phyloP scores from a whole-genome alignment of 2,113 vertebrate species.

The Phalacrocorax brasilianus region DNA sequence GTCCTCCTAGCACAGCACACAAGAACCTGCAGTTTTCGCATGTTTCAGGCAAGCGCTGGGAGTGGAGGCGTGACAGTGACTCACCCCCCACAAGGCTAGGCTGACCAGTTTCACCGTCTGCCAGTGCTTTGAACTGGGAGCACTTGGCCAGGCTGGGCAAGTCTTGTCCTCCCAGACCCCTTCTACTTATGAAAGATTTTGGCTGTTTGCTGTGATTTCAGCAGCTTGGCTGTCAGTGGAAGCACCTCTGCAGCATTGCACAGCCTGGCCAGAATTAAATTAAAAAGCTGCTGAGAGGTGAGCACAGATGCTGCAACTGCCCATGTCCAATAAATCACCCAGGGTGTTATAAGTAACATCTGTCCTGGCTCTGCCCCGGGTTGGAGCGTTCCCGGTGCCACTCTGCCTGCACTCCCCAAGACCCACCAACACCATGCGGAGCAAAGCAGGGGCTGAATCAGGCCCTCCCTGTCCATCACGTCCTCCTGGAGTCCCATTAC shows the following conservation, averaged over 20 bases:
- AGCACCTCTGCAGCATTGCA: background rate
- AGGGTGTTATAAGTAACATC: fast-evolving
- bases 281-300: background rate
- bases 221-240: background rate
- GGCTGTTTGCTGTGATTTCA: background rate
- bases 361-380: background rate
- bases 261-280: background rate
- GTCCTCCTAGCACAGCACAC: background rate
- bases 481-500: background rate
- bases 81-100: background rate
- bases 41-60: background rate
- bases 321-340: fast-evolving
- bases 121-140: background rate
- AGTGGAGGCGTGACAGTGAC: fast-evolving
- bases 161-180: background rate
- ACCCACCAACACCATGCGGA: fast-evolving
- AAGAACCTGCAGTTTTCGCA: background rate
- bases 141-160: background rate
- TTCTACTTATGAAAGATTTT: background rate
- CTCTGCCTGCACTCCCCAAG: background rate
- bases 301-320: background rate
- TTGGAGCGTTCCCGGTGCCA: fast-evolving
- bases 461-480: background rate
- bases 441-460: background rate
- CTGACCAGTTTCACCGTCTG: fast-evolving